Evolutionary conservation across 2,113 vertebrate species (phyloP), one percentile per base, ranked within the genome.

Genomic region (Anseranas semipalmata): DNA sequence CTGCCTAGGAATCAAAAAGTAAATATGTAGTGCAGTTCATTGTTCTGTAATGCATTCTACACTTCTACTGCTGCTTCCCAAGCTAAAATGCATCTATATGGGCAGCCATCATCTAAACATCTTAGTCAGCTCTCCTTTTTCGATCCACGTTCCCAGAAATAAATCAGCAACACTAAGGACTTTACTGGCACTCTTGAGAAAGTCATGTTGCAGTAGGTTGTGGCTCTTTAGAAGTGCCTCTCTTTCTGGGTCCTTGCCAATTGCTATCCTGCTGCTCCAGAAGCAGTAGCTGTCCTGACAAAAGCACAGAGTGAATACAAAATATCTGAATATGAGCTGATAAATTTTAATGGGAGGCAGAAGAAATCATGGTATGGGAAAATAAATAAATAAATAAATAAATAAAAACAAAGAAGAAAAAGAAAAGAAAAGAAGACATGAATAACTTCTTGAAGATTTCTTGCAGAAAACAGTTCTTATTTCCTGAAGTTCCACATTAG

Each of bases 281-380:
- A 75, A 87, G 10, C 12, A 82, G 46, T 35, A 73, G 16, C 67
- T 59, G 6, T 12, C 35, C 67, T 75, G 56, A 60, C 33, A 75
- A 58, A 74, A 46, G 5, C 12, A 59, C 24, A 32, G 6, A 52
- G 28, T 30, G 18, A 90, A 67, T 9, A 33, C 7, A 85, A 71
- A 35, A 32, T 71, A 2, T 59, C 41, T 71, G 21, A 16, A 27
- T 63, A 41, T 0, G 0, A 75, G 32, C 24, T 78, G 45, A 50
- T 79, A 86, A 73, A 13, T 17, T 8, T 72, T 45, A 35, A n/a
- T 5, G 24, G 10, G 6, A 70, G 19, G 27, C 6, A 39, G 50
- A 77, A 77, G 13, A 70, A 85, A 87, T 37, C 0, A 0, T 13
- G 9, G 4, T 58, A 21, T 16, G 25, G 16, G 17, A 6, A 11